Conservation (phyloP, 2,888 invertebrate genomes). For the Dryobota labecula region DNA sequence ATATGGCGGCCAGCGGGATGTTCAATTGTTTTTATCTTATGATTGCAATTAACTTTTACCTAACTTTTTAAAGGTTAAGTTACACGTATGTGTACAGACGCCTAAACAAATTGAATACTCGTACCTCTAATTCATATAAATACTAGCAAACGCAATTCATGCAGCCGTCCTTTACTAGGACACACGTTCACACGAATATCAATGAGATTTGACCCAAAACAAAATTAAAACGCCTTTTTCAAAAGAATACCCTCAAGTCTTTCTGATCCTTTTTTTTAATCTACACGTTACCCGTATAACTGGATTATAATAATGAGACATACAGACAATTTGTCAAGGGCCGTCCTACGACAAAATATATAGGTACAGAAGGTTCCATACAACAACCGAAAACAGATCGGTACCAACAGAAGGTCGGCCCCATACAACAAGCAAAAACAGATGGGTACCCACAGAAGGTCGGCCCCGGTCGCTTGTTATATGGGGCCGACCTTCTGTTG, state of each 20-base stretch:
- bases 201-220: slow-evolving; percentile 23
- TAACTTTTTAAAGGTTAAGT: neutral
- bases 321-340: slow-evolving; percentile 58
- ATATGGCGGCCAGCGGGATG: too few relatives aligned
- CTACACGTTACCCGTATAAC: slow-evolving; percentile 50
- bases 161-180: neutral
- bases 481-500: too few relatives aligned
- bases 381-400: too few relatives aligned
- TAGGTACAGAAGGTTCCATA: slow-evolving; percentile 10
- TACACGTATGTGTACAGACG: neutral
- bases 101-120: neutral
- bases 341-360: neutral
- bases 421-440: too few relatives aligned
- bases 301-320: slow-evolving; percentile 63
- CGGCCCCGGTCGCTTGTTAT: too few relatives aligned
- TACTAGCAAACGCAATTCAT: neutral
- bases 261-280: slow-evolving; percentile 35
- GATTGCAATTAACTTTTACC: neutral
- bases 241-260: slow-evolving; percentile 25
- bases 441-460: too few relatives aligned
- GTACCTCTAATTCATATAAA: neutral
- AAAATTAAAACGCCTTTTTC: slow-evolving; percentile 14
- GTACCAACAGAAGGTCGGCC: too few relatives aligned
- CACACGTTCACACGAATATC: slow-evolving; percentile 27
- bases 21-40: neutral